Evolutionary conservation across 2,113 vertebrate species (phyloP), one percentile per base, ranked within the genome.

Genomic region (Protomyctophum bolini): DNA sequence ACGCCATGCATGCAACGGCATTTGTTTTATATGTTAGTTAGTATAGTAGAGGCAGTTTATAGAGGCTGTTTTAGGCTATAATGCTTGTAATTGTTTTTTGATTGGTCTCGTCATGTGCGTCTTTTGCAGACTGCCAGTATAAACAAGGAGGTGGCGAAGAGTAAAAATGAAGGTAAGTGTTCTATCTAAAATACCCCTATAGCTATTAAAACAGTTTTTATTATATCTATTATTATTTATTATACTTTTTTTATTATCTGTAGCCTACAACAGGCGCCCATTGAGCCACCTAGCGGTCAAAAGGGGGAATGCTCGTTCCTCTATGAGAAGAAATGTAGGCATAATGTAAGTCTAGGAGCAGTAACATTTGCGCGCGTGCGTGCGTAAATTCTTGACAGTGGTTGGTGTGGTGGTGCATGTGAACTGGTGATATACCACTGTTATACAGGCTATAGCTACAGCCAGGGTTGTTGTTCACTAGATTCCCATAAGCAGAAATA

Each of bases 101-200:
- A 65, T 41, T 70, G 28, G 76, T 21, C 2, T 63, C 21, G 21
- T 21, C 7, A 50, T 48, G 28, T 29, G 56, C 58, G 50, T 77
- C 41, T 79, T 66, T 76, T 70, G 3, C 79, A 93, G 92, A 84
- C 87, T 74, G 88, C 90, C 71, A 85, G 84, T 77, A 90, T 92
- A 84, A 89, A 85, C 77, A 90, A 90, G 67, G 87, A 83, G 15
- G 79, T 73, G 81, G 87, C 84, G 12, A 91, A 90, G 80, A 86
- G 84, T 75, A 82, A 81, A 83, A 91, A 92, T 86, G 90, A 91
- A 11, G 91, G 92, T 93, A 81, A 82, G 91, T 85, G 41, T 12
- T 59, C n/a, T 8, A 8, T 48, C 7, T 28, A 10, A 48, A 60
- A 21, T 21, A 21, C 21, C 21, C 21, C 21, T 10, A 10, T 15